A percentile compares a stretch with the other conserved stretches of the same genome.
These are phyloP conservation scores for Ostrea edulis DNA, from an alignment of 1,140 invertebrate species.

Conservation along the genomic window DNA sequence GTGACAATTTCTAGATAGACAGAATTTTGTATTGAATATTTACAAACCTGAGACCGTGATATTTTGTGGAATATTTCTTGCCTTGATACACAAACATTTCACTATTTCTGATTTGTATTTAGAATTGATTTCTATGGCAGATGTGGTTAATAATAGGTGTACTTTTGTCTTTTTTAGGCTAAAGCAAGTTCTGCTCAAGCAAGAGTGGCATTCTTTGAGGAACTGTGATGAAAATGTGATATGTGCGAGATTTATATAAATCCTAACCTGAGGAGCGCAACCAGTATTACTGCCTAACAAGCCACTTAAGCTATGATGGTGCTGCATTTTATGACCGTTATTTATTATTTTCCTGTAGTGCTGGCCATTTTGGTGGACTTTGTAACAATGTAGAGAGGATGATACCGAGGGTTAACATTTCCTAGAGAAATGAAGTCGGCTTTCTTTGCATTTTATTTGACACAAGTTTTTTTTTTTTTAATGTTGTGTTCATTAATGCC, in stretches of 20 bases:
- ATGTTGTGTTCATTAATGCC: slow-evolving; percentile 19
- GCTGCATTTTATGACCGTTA: slow-evolving; percentile 24
- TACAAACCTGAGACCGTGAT: too few relatives aligned
- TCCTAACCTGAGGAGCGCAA: not conserved
- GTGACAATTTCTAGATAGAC: too few relatives aligned
- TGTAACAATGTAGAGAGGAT: not conserved
- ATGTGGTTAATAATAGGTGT: too few relatives aligned
- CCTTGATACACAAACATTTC: too few relatives aligned
- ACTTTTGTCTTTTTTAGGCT: slow-evolving; percentile 79
- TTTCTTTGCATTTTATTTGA: slow-evolving; percentile 28
- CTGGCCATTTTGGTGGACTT: slow-evolving; percentile 11
- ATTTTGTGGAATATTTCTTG: too few relatives aligned
- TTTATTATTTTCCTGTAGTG: slow-evolving; percentile 1
- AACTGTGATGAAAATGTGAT: slow-evolving; percentile 83
- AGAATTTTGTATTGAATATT: too few relatives aligned
- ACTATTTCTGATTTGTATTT: too few relatives aligned
- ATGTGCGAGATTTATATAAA: not conserved
- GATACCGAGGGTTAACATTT: not conserved
- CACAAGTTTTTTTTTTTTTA: slow-evolving; percentile 3
- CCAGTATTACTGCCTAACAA: slow-evolving; percentile 19
- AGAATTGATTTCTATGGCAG: too few relatives aligned
- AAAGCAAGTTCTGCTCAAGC: slow-evolving; percentile 95
- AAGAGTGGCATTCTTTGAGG: slow-evolving; percentile 96
- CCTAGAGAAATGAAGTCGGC: not conserved
- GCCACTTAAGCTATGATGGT: slow-evolving; percentile 17